A percentile compares a stretch with the other conserved stretches of the same genome.
Evolutionary conservation across 2,888 invertebrate genomes (phyloP).

Genomic region (Clivina fossor): DNA sequence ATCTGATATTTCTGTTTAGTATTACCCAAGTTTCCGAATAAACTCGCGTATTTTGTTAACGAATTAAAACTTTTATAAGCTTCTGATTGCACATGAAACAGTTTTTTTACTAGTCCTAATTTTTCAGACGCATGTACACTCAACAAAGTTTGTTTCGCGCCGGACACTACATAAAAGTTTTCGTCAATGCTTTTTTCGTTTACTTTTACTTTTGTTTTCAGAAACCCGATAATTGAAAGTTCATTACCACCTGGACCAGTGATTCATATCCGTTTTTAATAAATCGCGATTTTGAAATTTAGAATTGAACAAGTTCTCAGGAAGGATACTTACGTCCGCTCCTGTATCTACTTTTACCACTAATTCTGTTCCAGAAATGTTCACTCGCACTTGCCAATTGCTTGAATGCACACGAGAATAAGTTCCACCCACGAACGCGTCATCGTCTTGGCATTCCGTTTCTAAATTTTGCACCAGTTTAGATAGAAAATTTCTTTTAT

Average conservation of each 20-base stretch:
- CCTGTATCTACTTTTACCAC: slow-evolving; percentile 20
- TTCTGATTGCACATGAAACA: slow-evolving; percentile 14
- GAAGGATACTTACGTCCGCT: slow-evolving; percentile 24
- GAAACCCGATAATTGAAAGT: slow-evolving; percentile 6
- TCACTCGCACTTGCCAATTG: slow-evolving; percentile 1
- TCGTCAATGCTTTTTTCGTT: slow-evolving; percentile 4
- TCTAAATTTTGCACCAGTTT: too few species aligned
- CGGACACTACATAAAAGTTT: slow-evolving; percentile 22
- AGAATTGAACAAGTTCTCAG: background rate
- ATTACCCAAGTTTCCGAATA: slow-evolving; percentile 81
- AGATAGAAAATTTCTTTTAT: too few species aligned
- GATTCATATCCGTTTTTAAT: slow-evolving; percentile 2
- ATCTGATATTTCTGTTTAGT: slow-evolving; percentile 40
- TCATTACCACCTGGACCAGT: slow-evolving; percentile 21
- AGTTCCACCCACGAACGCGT: background rate
- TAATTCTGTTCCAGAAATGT: background rate
- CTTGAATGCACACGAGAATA: background rate
- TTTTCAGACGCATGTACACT: slow-evolving; percentile 23
- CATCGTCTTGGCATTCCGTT: too few species aligned
- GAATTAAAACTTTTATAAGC: slow-evolving; percentile 20
- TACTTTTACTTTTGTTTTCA: background rate
- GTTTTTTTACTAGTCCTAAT: slow-evolving; percentile 15
- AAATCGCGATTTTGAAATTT: slow-evolving; percentile 12
- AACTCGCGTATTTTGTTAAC: slow-evolving; percentile 6
- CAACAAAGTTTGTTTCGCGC: slow-evolving; percentile 26